phyloP scores from a whole-genome alignment of 2,797 vertebrate species.

The Acanthurus tractus region DNA sequence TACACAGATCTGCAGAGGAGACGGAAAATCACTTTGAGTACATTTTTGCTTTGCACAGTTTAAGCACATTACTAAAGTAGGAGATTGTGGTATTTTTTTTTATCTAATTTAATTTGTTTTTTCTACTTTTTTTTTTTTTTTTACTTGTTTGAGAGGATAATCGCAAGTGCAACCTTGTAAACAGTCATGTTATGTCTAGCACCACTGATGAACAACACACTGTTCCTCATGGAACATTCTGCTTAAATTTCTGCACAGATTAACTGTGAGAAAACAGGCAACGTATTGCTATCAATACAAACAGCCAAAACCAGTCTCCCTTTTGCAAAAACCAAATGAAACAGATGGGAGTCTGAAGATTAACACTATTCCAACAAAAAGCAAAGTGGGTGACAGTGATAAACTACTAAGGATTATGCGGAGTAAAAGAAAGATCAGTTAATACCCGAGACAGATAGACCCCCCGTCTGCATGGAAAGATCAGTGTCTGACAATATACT shows the following conservation, averaged over 20 bases:
- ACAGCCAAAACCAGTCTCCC: conserved; percentile 14
- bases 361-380: conserved; percentile 40
- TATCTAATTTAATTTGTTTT: too few relatives aligned
- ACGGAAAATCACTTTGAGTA: background rate
- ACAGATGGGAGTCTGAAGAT: conserved; percentile 70
- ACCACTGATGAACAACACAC: conserved; percentile 7
- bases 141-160: background rate
- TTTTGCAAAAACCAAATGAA: conserved; percentile 11
- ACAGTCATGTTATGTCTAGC: background rate
- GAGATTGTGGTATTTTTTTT: background rate
- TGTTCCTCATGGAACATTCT: conserved; percentile 4
- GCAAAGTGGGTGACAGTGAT: conserved; percentile 56
- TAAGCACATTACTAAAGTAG: background rate
- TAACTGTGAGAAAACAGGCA: background rate
- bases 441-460: conserved; percentile 33
- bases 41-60: conserved; percentile 2
- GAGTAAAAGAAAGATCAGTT: conserved; percentile 36
- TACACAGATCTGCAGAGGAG: conserved; percentile 89
- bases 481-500: conserved; percentile 26
- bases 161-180: background rate
- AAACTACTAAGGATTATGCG: conserved; percentile 52
- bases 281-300: conserved; percentile 5
- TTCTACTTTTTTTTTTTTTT: background rate
- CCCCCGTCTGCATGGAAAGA: conserved; percentile 11
- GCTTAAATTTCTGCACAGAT: background rate